phyloP scores from a whole-genome alignment of 2,113 vertebrate genomes.

The Macquaria australasica region DNA sequence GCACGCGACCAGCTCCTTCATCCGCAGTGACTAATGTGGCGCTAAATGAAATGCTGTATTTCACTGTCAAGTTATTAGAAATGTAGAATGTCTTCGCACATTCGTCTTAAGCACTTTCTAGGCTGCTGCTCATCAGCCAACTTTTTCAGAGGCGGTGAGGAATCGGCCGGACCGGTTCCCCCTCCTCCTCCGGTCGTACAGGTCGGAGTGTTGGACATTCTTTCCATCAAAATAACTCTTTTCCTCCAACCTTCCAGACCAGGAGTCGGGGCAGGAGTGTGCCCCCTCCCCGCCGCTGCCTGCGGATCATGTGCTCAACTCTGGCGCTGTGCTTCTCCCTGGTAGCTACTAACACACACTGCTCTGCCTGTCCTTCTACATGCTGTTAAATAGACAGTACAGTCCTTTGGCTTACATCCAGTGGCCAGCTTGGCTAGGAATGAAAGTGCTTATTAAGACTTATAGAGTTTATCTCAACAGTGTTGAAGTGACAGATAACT shows the following conservation, averaged over 20 bases:
- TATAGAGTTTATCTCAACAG: neutral
- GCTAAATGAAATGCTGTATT: neutral
- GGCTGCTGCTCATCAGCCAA: neutral
- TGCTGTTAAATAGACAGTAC: too few species aligned
- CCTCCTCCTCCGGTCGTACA: neutral
- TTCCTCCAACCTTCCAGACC: conserved; percentile 60
- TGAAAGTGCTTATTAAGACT: neutral
- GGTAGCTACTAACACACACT: conserved; percentile 60
- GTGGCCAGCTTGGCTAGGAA: neutral
- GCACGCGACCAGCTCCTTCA: neutral
- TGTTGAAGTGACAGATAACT: neutral
- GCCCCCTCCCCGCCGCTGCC: conserved; percentile 61
- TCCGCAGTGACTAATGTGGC: neutral
- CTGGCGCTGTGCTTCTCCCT: conserved; percentile 81
- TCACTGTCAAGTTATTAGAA: neutral
- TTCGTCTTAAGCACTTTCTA: neutral
- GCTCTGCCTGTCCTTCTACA: neutral
- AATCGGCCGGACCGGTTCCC: conserved; percentile 3
- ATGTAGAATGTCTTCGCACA: neutral
- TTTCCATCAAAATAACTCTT: conserved; percentile 8
- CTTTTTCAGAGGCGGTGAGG: neutral
- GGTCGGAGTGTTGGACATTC: too few species aligned
- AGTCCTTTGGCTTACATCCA: too few species aligned
- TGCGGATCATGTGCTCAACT: conserved; percentile 78
- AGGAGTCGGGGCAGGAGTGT: conserved; percentile 29